phyloP scores from a whole-genome alignment of 2,888 invertebrate species.

The Cheilosia pagana region DNA sequence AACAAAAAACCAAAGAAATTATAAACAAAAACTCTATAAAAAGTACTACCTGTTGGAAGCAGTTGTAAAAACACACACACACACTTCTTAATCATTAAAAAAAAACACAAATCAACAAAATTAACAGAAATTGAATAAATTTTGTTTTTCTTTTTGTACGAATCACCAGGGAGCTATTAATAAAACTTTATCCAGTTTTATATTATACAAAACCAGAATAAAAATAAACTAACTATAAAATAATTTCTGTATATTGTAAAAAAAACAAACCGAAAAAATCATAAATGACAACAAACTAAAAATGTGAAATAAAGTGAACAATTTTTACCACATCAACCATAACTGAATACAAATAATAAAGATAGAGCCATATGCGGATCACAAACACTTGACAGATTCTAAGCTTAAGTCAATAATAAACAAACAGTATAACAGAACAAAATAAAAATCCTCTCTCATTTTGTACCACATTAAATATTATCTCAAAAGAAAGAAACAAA shows the following conservation, averaged over 20 bases:
- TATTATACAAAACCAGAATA: slow-evolving; percentile 52
- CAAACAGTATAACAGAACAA: slow-evolving; percentile 20
- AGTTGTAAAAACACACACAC: slow-evolving; percentile 30
- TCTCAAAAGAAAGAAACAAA: slow-evolving; percentile 27
- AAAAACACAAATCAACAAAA: slow-evolving; percentile 24
- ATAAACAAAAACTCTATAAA: background rate
- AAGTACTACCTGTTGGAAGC: slow-evolving; percentile 25
- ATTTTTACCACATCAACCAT: slow-evolving; percentile 78
- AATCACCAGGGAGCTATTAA: slow-evolving; percentile 57
- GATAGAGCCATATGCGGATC: slow-evolving; percentile 59
- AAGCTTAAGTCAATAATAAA: slow-evolving; percentile 64
- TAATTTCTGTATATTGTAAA: slow-evolving; percentile 70
- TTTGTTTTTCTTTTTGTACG: slow-evolving; percentile 51
- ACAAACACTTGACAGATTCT: slow-evolving; percentile 41
- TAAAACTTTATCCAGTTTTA: slow-evolving; percentile 53
- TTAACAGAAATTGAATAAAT: slow-evolving; percentile 5
- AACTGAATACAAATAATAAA: slow-evolving; percentile 79
- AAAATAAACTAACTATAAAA: slow-evolving; percentile 38
- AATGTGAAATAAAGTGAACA: slow-evolving; percentile 72
- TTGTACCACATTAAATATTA: slow-evolving; percentile 70
- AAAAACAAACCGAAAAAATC: slow-evolving; percentile 22
- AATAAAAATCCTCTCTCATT: slow-evolving; percentile 60
- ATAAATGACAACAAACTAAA: slow-evolving; percentile 33
- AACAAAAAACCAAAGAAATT: background rate
- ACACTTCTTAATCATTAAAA: slow-evolving; percentile 12